A percentile compares a stretch with the other conserved stretches of the same genome.
Conservation (phyloP, 2,113 vertebrate genomes). For the Thunnus maccoyii region DNA sequence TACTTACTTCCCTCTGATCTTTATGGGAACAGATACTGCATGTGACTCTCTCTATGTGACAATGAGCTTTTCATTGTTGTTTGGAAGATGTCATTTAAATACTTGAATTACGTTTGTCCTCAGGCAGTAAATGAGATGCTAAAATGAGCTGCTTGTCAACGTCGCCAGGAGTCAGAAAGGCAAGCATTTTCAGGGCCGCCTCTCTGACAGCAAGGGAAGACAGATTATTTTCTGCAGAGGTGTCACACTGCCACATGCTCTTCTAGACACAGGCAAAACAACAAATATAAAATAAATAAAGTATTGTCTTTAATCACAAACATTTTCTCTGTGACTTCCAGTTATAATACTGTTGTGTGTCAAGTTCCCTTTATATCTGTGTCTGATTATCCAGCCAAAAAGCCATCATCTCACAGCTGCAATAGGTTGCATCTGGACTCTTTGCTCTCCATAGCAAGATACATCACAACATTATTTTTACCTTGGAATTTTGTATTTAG, state of each 20-base stretch:
- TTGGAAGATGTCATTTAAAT: conserved; percentile 51
- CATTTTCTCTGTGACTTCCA: not conserved
- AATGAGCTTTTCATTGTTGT: conserved; percentile 58
- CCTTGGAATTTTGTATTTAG: not conserved
- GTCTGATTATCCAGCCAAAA: not conserved
- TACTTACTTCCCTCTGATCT: conserved; percentile 31
- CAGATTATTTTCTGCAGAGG: conserved; percentile 34
- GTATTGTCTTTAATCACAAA: conserved; percentile 9
- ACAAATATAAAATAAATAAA: conserved; percentile 9
- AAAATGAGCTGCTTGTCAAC: conserved; percentile 60
- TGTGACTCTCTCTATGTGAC: not conserved
- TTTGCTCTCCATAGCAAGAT: no score
- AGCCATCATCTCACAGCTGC: not conserved
- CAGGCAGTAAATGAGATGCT: conserved; percentile 52
- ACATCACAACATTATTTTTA: not conserved
- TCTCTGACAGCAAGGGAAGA: conserved; percentile 17
- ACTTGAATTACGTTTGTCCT: conserved; percentile 43
- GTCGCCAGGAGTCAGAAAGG: conserved; percentile 41
- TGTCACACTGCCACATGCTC: conserved; percentile 3
- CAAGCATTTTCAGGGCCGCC: conserved; percentile 9
- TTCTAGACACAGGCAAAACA: not conserved
- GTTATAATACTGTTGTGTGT: not conserved
- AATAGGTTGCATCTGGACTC: no score
- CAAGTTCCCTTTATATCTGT: not conserved
- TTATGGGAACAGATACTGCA: not conserved